Evolutionary conservation across 2,888 invertebrate genomes (phyloP).

Genomic region (Silvanus unidentatus): DNA sequence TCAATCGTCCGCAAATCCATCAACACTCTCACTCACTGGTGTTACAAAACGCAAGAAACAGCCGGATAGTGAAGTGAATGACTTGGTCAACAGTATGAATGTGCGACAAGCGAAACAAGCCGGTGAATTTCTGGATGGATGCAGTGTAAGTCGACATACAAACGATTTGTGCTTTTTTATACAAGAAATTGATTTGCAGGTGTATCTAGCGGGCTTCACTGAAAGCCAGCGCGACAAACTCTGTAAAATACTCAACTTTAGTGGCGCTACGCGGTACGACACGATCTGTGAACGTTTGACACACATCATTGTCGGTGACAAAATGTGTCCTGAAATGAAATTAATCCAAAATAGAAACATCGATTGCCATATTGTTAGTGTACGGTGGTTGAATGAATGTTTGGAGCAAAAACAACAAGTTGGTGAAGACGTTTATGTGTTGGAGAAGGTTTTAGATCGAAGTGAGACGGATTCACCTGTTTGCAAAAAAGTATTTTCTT

Average conservation of each 20-base stretch:
- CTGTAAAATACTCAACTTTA: constrained; percentile 63
- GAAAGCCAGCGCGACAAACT: constrained; percentile 60
- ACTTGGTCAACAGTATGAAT: constrained; percentile 49
- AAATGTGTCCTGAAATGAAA: constrained; percentile 48
- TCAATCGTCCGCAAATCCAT: background rate
- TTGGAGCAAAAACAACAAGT: constrained; percentile 57
- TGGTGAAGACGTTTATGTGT: constrained; percentile 48
- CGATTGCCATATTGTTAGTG: constrained; percentile 52
- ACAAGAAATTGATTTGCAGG: constrained; percentile 44
- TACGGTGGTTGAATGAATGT: constrained; percentile 73
- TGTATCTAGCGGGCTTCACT: constrained; percentile 65
- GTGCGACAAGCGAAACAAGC: constrained; percentile 63
- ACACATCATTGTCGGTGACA: constrained; percentile 71
- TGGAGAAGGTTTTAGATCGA: constrained; percentile 14
- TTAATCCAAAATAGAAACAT: constrained; percentile 27
- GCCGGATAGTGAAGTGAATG: background rate
- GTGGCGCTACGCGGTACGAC: constrained; percentile 79
- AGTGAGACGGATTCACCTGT: background rate
- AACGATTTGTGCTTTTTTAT: background rate
- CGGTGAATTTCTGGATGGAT: constrained; percentile 83
- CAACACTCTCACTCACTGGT: background rate
- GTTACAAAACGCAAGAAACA: too few species aligned
- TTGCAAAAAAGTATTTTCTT: too few species aligned
- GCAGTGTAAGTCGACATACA: constrained; percentile 70
- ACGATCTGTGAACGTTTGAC: constrained; percentile 70